Evolutionary conservation across 2,797 vertebrate species (phyloP).

Genomic region (Xerus rutilus): DNA sequence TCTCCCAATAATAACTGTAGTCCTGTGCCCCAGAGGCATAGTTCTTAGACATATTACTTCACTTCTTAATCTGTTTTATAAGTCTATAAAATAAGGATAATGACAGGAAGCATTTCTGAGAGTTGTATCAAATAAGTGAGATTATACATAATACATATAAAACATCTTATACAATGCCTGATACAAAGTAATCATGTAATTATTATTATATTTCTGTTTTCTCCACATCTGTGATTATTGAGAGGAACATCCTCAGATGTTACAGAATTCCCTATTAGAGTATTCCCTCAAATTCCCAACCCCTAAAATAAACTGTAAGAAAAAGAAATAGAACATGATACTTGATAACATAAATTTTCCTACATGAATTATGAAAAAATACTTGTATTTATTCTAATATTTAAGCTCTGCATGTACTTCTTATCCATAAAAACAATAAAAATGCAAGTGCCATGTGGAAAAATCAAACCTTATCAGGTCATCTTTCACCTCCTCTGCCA

Average conservation of each 20-base stretch:
- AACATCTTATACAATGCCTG: neutral
- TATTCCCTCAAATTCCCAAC: neutral
- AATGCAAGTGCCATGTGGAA: neutral
- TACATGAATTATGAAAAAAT: neutral
- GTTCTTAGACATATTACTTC: neutral
- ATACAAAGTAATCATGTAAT: neutral
- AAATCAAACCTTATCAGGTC: neutral
- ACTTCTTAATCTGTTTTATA: neutral
- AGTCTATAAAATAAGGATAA: neutral
- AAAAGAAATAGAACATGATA: neutral
- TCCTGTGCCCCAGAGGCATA: neutral
- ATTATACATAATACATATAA: neutral
- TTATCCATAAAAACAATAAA: slow-evolving; percentile 2
- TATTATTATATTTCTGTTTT: neutral
- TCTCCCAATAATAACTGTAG: neutral
- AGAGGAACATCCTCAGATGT: neutral
- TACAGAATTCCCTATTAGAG: neutral
- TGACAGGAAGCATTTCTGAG: neutral
- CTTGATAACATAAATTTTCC: neutral
- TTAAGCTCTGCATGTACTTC: neutral
- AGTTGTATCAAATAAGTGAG: neutral
- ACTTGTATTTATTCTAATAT: slow-evolving; percentile 27
- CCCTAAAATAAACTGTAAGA: neutral
- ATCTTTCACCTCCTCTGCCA: neutral
- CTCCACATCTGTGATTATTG: neutral